Base-by-base conservation (phyloP, 2,888 invertebrate genomes). In the Sesamia inferens region DNA sequence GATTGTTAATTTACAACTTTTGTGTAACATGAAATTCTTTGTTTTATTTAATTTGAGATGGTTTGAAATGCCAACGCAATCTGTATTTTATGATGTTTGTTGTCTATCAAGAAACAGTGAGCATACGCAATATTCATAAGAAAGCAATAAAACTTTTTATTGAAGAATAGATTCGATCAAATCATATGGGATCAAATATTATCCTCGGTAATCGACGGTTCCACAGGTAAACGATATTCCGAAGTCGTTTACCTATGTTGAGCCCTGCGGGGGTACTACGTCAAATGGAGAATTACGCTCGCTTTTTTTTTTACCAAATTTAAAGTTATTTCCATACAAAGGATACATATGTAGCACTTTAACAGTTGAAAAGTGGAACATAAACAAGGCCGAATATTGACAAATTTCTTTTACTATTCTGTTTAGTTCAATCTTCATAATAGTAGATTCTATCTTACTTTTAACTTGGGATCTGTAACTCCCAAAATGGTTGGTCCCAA, bases 111-210 rank as follows among this genome's bases (percentile, higher is more conserved):
- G 47, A 71, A 71, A 62, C n/a, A 22, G 47, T 62, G 22, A 11
- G 22, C 3, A 42, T 10, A 51, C 44, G 31, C 7, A 67, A 57
- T 57, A 44, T 68, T 31, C n/a, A 10, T 24, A 24, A 57, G 39
- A 74, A 62, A 66, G 39, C n/a, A 63, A 79, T 63, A 68, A 10
- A 44, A 61, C 19, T 54, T 79, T 78, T 78, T 78, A 68, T 74
- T 68, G 47, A 51, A 79, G 68, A 63, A 75, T 54, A 62, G 68
- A 68, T 80, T 75, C 22, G n/a, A 75, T 74, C 10, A 58, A 74
- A 80, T 80, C 80, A 63, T 80, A 55, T 63, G 75, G 68, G 80
- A 78, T 78, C 47, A 80, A 80, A 68, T 78, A 80, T 80, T 78
- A 68, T 63, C 42, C 47, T 75, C 42, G 51, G 63, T 63, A 79